Evolutionary conservation across 2,797 vertebrate species (phyloP).

Genomic region (Galaxias olidus): DNA sequence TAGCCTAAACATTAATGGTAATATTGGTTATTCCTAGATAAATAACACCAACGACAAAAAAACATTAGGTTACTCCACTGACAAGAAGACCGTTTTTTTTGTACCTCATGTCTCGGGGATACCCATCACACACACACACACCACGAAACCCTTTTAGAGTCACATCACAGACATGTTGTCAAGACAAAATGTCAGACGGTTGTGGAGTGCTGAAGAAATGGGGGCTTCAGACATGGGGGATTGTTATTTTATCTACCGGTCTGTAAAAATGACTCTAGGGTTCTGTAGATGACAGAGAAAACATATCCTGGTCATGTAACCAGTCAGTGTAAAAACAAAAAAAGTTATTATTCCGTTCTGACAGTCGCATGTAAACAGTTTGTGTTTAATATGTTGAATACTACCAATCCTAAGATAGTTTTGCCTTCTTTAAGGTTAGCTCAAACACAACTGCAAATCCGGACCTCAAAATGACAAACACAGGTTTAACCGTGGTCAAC

Average conservation of each 20-base stretch:
- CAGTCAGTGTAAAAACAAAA: neutral
- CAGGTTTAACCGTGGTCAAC: neutral
- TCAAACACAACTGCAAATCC: no score
- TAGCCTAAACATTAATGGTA: no score
- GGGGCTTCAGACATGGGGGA: slow-evolving; percentile 19
- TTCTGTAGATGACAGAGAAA: slow-evolving; percentile 36
- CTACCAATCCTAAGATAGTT: no score
- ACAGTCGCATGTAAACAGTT: no score
- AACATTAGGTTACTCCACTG: neutral
- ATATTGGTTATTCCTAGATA: no score
- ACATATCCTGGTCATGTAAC: slow-evolving; percentile 38
- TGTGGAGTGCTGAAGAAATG: slow-evolving; percentile 36
- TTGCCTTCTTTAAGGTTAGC: no score
- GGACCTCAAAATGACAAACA: no score
- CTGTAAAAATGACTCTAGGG: slow-evolving; percentile 42
- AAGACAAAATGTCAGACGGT: slow-evolving; percentile 32
- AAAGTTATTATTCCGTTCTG: no score
- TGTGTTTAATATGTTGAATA: no score
- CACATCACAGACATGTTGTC: slow-evolving; percentile 18
- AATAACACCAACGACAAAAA: no score
- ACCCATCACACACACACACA: slow-evolving; percentile 2
- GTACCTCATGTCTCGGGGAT: neutral
- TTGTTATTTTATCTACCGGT: slow-evolving; percentile 48
- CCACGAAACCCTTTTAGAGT: slow-evolving; percentile 17
- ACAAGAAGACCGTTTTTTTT: neutral